Evolutionary conservation across 2,113 vertebrate genomes (phyloP), one percentile per base, ranked within the genome.

Genomic region (Pelodiscus sinensis): DNA sequence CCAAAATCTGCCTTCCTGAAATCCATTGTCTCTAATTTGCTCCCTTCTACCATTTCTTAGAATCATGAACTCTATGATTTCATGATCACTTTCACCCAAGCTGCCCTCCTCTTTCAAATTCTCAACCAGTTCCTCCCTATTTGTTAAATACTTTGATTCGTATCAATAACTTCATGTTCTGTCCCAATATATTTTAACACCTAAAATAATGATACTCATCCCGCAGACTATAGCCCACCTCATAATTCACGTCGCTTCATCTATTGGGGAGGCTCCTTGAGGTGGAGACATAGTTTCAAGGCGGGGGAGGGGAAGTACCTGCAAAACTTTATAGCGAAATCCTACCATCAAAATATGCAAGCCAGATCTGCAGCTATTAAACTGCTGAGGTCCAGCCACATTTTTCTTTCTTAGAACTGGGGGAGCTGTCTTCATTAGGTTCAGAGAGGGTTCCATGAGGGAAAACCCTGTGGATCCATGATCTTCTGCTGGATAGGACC

Each of bases 161-260:
- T 52, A 89, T n/a, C 57, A 82, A 25, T 82, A 93, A 93, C 79
- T 54, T 73, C 65, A n/a, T 57, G 2, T 0, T 78, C 75, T 75
- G 75, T 25, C 29, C 65, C 31, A 60, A 18, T 91, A 85, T 90
- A 94, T 55, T 88, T 95, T 96, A 88, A 90, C 60, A 93, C 89
- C 57, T 94, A 91, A 93, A 89, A 95, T 94, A 97, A 94, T 35
- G 14, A 25, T 58, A 91, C 22, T 84, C 92, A 94, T 85, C 86
- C 73, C 87, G 90, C 55, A 82, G 22, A 52, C 83, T 87, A 65
- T 95, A 27, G 58, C 8, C 7, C 82, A 84, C 38, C 82, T 73
- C 18, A 16, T 91, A 55, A 90, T 92, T 93, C 86, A 15, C 7
- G 79, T 90, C 85, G 21, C 50, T 92, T 29, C 86, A 35, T 31